Percentiles rank a stretch among this genome's conserved stretches.
Conservation (phyloP, 2,797 vertebrate species). For the Paedocypris micromegethes region DNA sequence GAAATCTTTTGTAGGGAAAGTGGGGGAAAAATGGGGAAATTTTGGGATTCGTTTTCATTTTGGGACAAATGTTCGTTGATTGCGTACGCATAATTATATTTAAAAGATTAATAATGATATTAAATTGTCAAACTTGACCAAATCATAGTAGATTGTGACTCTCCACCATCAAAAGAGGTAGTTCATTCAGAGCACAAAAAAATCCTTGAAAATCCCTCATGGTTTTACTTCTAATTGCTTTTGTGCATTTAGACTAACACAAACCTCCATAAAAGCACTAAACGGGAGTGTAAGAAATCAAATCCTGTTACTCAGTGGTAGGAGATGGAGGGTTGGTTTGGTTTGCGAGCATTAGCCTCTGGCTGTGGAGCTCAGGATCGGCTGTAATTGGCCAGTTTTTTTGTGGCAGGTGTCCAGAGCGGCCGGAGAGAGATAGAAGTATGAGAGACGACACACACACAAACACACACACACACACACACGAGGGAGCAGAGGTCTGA, state of each 20-base stretch:
- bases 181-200: too few relatives aligned
- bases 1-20: too few relatives aligned
- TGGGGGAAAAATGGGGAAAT: too few relatives aligned
- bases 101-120: too few relatives aligned
- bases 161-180: too few relatives aligned
- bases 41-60: too few relatives aligned
- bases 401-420: constrained; percentile 68
- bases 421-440: constrained; percentile 47
- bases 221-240: not conserved
- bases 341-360: constrained; percentile 46
- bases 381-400: constrained; percentile 68
- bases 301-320: constrained; percentile 1
- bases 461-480: constrained; percentile 29
- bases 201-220: too few relatives aligned
- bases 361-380: constrained; percentile 62
- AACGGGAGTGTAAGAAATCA: constrained; percentile 13
- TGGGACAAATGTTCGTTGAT: too few relatives aligned
- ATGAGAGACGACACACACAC: constrained; percentile 24
- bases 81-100: too few relatives aligned
- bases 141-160: too few relatives aligned
- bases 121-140: too few relatives aligned
- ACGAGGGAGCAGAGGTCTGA: constrained; percentile 46
- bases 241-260: too few relatives aligned
- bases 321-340: constrained; percentile 33
- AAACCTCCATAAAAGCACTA: constrained; percentile 22